A percentile compares a stretch with the other conserved stretches of the same genome.
phyloP scores from a whole-genome alignment of 2,113 vertebrate species.

The Leptobrachium leishanense region DNA sequence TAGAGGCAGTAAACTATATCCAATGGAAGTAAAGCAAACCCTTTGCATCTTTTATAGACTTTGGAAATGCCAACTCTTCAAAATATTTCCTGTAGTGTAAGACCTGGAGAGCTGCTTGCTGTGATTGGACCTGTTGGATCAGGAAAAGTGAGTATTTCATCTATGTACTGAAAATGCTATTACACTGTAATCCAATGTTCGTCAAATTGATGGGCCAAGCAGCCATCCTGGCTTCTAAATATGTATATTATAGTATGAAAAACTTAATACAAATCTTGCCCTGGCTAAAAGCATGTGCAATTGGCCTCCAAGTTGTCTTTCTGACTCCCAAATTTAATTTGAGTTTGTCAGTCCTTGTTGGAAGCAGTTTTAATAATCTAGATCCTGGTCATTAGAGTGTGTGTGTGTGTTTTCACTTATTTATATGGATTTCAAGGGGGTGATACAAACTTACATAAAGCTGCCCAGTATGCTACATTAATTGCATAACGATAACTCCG shows the following conservation, averaged over 20 bases:
- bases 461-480: constrained; percentile 23
- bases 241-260: too few species aligned
- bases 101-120: constrained; percentile 78
- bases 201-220: too few species aligned
- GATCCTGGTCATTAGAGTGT: constrained; percentile 8
- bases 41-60: constrained; percentile 59
- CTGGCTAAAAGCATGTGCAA: too few species aligned
- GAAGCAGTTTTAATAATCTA: constrained; percentile 17
- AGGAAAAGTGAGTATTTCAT: constrained; percentile 80
- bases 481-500: too few species aligned
- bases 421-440: constrained; percentile 33
- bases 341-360: neutral
- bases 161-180: constrained; percentile 27
- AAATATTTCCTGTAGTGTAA: constrained; percentile 78
- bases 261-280: too few species aligned
- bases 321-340: too few species aligned
- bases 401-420: constrained; percentile 26
- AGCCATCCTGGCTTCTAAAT: too few species aligned
- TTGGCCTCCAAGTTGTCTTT: too few species aligned
- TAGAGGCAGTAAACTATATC: too few species aligned
- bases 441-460: constrained; percentile 19
- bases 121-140: constrained; percentile 92
- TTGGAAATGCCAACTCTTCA: constrained; percentile 80
- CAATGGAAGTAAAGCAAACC: too few species aligned
- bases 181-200: neutral